Conservation (phyloP, 35 echinoderm and acorn worm genomes). For the Hemicentrotus pulcherrimus region DNA sequence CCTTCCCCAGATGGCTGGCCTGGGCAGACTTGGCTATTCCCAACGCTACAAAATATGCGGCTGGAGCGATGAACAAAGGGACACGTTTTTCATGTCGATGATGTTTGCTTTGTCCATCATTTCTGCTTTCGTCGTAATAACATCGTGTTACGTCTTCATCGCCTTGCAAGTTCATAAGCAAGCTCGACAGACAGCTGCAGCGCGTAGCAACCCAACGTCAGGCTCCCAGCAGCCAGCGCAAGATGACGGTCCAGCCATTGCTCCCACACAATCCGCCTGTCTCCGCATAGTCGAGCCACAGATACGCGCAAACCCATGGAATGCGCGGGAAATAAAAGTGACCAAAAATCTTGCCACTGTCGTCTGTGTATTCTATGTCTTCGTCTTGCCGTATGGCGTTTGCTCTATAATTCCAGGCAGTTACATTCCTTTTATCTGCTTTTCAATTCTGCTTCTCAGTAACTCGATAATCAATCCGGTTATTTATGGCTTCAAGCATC, state of each 20-base stretch:
- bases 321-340: slow-evolving; percentile 59
- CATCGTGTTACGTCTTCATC: slow-evolving; percentile 17
- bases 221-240: neutral
- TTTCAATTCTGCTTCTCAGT: slow-evolving; percentile 49
- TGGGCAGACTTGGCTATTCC: slow-evolving; percentile 70
- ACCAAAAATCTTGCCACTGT: slow-evolving; percentile 70
- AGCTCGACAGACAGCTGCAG: neutral
- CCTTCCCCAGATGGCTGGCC: slow-evolving; percentile 57
- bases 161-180: slow-evolving; percentile 47
- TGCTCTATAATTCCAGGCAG: slow-evolving; percentile 54
- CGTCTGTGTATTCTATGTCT: slow-evolving; percentile 62
- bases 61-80: slow-evolving; percentile 15
- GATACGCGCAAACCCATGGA: neutral
- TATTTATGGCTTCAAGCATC: slow-evolving; percentile 78
- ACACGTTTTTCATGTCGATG: neutral
- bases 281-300: neutral
- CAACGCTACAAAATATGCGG: slow-evolving; percentile 62
- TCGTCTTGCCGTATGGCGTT: slow-evolving; percentile 56
- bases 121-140: slow-evolving; percentile 22
- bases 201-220: neutral
- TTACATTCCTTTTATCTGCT: slow-evolving; percentile 58
- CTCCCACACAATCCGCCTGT: neutral
- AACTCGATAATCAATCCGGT: slow-evolving; percentile 70
- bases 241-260: neutral
- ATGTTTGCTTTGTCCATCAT: neutral